Evolutionary conservation across 30 jellyfish, hydroid and myxozoan genomes (phyloP).

Genomic region (Catostylus mosaicus): DNA sequence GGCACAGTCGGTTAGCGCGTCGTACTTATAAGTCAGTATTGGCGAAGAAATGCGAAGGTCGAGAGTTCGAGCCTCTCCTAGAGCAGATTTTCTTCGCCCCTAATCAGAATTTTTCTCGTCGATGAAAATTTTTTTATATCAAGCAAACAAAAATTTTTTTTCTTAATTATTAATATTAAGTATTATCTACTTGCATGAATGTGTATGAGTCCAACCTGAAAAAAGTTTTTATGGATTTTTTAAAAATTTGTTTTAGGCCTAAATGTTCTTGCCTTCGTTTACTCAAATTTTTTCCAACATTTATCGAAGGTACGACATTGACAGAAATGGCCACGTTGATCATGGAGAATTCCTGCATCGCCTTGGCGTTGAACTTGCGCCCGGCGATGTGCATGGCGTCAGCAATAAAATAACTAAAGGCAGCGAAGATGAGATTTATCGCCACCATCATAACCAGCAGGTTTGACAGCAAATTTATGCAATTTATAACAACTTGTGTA

Average conservation of each 20-base stretch:
- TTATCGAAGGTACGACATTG: constrained; percentile 56
- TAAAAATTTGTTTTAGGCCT: no score
- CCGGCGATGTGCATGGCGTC: constrained; percentile 74
- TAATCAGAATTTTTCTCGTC: not conserved
- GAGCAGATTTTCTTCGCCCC: constrained; percentile 60
- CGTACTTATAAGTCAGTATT: constrained; percentile 93
- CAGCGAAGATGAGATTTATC: constrained; percentile 54
- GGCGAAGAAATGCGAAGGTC: constrained; percentile 96
- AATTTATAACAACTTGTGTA: not conserved
- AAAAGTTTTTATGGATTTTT: no score
- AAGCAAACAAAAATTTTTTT: no score
- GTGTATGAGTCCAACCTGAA: no score
- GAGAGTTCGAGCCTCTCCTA: constrained; percentile 97
- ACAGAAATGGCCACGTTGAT: constrained; percentile 56
- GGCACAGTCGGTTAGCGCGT: constrained; percentile 99
- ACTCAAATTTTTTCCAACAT: not conserved
- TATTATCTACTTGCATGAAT: no score
- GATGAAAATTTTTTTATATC: no score
- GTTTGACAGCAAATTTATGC: not conserved
- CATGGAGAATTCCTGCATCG: constrained; percentile 63
- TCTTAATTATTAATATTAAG: no score
- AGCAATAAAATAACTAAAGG: constrained; percentile 70
- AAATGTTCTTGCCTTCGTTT: not conserved
- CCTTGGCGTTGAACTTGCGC: constrained; percentile 74
- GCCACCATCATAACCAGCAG: constrained; percentile 62